These are phyloP conservation scores for Eristalinus sepulchralis DNA, from an alignment of 2,888 invertebrate genomes.

Conservation along the genomic window DNA sequence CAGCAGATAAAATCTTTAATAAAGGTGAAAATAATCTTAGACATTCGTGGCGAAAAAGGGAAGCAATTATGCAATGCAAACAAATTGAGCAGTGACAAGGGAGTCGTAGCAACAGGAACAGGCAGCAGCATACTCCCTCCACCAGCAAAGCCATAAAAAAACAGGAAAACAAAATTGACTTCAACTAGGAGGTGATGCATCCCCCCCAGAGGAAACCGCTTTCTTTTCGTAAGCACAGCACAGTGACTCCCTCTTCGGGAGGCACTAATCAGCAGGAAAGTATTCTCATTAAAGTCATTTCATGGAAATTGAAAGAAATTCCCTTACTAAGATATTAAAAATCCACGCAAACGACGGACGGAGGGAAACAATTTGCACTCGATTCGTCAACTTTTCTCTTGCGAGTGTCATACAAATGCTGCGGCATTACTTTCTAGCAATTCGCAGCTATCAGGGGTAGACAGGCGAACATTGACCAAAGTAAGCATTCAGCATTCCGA, in stretches of 20 bases:
- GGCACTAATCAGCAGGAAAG: conserved; percentile 51
- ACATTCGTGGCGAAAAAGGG: conserved; percentile 21
- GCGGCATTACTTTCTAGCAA: background rate
- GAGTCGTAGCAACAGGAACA: background rate
- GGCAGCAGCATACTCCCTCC: too few species aligned
- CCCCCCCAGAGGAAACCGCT: background rate
- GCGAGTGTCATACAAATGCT: background rate
- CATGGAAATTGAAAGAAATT: conserved; percentile 30
- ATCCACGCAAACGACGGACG: background rate
- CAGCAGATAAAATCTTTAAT: background rate
- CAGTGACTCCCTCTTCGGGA: conserved; percentile 1
- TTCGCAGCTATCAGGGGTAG: background rate
- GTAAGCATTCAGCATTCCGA: too few species aligned
- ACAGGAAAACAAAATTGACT: background rate
- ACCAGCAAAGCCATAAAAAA: background rate
- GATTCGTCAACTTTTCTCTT: background rate
- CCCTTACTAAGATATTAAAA: conserved; percentile 18
- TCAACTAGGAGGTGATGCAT: background rate
- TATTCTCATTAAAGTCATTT: conserved; percentile 42
- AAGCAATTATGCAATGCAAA: conserved; percentile 54
- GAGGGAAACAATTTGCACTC: conserved; percentile 27
- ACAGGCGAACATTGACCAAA: background rate
- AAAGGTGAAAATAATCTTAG: background rate
- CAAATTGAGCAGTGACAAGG: conserved; percentile 39
- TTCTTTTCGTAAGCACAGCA: conserved; percentile 10